Evolutionary conservation across 2,113 vertebrate genomes (phyloP).

Genomic region (Atractosteus spatula): DNA sequence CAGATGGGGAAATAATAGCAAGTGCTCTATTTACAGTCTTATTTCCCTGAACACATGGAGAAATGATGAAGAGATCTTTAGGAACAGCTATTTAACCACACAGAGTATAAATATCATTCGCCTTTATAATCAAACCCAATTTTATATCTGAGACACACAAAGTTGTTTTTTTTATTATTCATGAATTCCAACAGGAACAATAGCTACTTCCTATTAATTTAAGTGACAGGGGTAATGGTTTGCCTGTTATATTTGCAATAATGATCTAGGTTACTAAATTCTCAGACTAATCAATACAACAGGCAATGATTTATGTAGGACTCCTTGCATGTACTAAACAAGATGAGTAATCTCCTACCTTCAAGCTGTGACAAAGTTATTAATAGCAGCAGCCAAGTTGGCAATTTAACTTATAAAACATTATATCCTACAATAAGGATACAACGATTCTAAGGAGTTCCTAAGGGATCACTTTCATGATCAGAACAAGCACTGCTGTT

Average conservation of each 20-base stretch:
- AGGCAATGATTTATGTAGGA: slow-evolving; percentile 9
- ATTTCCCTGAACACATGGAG: slow-evolving; percentile 7
- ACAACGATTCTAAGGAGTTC: background rate
- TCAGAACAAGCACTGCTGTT: background rate
- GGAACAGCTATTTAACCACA: background rate
- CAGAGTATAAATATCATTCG: background rate
- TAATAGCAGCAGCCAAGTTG: slow-evolving; percentile 3
- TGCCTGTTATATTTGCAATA: background rate
- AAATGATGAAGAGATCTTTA: slow-evolving; percentile 12
- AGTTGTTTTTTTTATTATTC: no score
- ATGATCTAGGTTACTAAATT: background rate
- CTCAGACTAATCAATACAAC: background rate
- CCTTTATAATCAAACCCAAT: background rate
- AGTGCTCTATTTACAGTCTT: slow-evolving; percentile 15
- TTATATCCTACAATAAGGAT: slow-evolving; percentile 1
- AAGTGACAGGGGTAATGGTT: background rate
- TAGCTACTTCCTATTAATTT: background rate
- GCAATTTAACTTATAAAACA: slow-evolving; percentile 7
- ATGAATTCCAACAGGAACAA: no score
- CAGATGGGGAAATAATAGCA: slow-evolving; percentile 14
- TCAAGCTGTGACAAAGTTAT: background rate
- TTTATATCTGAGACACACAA: no score
- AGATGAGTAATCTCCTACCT: slow-evolving; percentile 7
- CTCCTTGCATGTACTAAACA: slow-evolving; percentile 12
- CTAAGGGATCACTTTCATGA: background rate